phyloP scores from a whole-genome alignment of 2,113 vertebrate species.

The Pavo muticus region DNA sequence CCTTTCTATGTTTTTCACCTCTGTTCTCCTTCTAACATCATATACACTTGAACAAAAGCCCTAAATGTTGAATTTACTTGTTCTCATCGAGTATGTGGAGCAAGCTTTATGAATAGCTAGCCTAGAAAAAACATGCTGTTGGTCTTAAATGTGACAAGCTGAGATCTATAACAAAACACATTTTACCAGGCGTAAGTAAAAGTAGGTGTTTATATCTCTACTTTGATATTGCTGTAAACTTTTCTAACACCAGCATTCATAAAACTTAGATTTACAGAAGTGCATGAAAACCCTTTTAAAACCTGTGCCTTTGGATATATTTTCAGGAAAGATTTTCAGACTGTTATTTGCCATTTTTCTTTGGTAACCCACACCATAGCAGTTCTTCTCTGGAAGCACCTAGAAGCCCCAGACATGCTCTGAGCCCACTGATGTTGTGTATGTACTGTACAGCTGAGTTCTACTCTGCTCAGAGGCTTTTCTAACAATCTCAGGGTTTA shows the following conservation, averaged over 20 bases:
- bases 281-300: neutral
- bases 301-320: neutral
- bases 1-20: fast-evolving
- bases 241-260: neutral
- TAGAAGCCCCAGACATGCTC: fast-evolving
- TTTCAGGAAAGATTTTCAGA: neutral
- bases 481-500: fast-evolving
- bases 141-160: neutral
- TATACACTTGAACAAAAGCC: neutral
- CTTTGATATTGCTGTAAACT: neutral
- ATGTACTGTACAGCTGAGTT: fast-evolving
- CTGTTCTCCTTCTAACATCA: neutral
- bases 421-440: fast-evolving
- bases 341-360: neutral
- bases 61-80: neutral
- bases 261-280: neutral
- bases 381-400: fast-evolving
- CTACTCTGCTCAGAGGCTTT: neutral
- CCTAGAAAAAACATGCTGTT: neutral
- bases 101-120: neutral
- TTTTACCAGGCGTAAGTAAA: neutral
- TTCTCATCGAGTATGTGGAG: neutral
- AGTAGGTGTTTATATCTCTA: neutral
- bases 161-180: neutral
- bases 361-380: fast-evolving